Conservation (phyloP, 2,797 vertebrate species). For the Rachycentron canadum region DNA sequence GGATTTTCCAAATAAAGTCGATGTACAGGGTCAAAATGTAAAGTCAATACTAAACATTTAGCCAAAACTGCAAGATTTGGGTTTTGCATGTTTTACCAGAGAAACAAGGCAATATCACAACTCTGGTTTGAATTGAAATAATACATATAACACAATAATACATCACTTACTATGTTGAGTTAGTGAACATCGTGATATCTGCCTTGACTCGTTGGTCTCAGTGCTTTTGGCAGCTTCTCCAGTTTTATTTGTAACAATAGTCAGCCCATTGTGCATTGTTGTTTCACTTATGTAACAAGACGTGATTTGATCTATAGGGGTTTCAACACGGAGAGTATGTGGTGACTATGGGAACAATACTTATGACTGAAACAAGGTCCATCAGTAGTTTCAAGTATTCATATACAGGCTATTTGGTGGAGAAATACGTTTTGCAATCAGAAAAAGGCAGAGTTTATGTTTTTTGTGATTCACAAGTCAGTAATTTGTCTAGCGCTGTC, state of each 20-base stretch:
- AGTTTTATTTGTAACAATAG: slow-evolving; percentile 10
- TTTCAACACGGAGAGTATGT: slow-evolving; percentile 6
- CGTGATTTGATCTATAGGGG: slow-evolving; percentile 8
- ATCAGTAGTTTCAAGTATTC: slow-evolving; percentile 10
- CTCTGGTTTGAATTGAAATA: not conserved
- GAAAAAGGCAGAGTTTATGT: not conserved
- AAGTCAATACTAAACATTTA: not conserved
- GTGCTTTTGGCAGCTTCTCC: slow-evolving; percentile 19
- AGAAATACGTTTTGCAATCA: not conserved
- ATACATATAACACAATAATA: too few relatives aligned
- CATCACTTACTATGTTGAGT: too few relatives aligned
- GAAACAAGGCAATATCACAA: slow-evolving; percentile 2
- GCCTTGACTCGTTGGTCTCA: slow-evolving; percentile 36
- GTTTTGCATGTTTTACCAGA: not conserved
- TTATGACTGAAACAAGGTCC: not conserved
- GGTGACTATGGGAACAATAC: slow-evolving; percentile 3
- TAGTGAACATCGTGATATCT: not conserved
- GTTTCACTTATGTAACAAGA: slow-evolving; percentile 34
- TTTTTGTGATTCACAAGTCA: not conserved
- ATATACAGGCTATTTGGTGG: not conserved
- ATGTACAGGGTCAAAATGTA: not conserved
- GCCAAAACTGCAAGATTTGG: slow-evolving; percentile 3
- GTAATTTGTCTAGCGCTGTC: not conserved
- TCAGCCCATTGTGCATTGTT: not conserved
- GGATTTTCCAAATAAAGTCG: not conserved